Percentiles rank a stretch among this genome's conserved stretches.
Conservation (phyloP, 2,888 invertebrate species). For the Brassicogethes aeneus region DNA sequence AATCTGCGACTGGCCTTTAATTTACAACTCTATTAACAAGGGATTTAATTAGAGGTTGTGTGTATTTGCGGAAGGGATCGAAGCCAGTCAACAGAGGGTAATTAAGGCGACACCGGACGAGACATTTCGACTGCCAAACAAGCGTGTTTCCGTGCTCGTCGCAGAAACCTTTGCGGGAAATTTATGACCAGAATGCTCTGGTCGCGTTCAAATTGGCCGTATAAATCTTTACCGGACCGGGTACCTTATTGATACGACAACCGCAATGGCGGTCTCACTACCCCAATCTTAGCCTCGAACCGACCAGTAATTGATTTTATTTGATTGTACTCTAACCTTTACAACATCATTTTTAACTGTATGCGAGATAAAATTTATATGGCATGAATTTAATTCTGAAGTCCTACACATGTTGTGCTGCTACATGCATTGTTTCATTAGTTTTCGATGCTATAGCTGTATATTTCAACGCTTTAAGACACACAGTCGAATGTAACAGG, state of each 20-base stretch:
- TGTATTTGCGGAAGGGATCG: conserved; percentile 32
- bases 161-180: conserved; percentile 19
- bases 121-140: conserved; percentile 25
- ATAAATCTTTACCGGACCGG: conserved; percentile 35
- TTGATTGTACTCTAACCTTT: too few relatives aligned
- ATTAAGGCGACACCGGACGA: conserved; percentile 31
- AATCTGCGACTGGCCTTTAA: too few relatives aligned
- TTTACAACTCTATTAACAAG: conserved; percentile 37
- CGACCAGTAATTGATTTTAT: too few relatives aligned
- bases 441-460: too few relatives aligned
- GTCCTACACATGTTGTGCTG: too few relatives aligned
- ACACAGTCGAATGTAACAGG: background rate
- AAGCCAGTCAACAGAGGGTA: conserved; percentile 29
- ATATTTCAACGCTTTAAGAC: too few relatives aligned
- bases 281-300: conserved; percentile 28
- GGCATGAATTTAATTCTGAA: too few relatives aligned
- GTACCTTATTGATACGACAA: conserved; percentile 36
- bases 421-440: too few relatives aligned
- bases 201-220: conserved; percentile 33
- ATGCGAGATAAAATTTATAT: too few relatives aligned
- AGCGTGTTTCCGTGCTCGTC: conserved; percentile 19
- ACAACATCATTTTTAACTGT: too few relatives aligned
- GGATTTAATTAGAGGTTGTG: conserved; percentile 36
- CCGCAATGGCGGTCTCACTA: conserved; percentile 30
- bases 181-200: conserved; percentile 25